Percentiles rank a stretch among this genome's conserved stretches.
These are phyloP conservation scores for Pammene fasciana DNA, from an alignment of 2,888 invertebrate species.

Conservation along the genomic window DNA sequence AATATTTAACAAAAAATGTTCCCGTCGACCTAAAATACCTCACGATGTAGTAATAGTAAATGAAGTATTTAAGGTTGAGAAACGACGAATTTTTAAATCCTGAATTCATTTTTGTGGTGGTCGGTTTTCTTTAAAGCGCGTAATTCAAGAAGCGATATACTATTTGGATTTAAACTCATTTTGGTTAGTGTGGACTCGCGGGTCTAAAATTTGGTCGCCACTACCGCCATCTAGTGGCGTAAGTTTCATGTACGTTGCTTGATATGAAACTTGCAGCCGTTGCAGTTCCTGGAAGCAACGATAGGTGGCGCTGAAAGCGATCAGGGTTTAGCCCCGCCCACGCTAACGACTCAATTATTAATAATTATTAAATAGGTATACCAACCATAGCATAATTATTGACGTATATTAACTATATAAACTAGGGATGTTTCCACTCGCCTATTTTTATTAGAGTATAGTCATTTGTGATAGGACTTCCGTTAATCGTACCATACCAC, in stretches of 20 bases:
- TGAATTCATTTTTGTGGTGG: constrained; percentile 21
- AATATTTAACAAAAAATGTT: constrained; percentile 29
- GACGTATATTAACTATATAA: constrained; percentile 39
- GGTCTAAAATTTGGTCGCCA: constrained; percentile 14
- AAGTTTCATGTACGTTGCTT: constrained; percentile 24
- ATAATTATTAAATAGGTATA: constrained; percentile 39
- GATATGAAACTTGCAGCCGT: constrained; percentile 22
- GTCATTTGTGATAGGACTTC: constrained; percentile 41
- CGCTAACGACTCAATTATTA: constrained; percentile 41
- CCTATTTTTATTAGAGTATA: constrained; percentile 42
- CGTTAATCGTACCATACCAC: constrained; percentile 38
- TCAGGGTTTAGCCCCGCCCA: constrained; percentile 17
- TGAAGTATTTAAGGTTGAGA: constrained; percentile 27
- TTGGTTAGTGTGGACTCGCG: constrained; percentile 27
- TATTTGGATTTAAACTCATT: constrained; percentile 13
- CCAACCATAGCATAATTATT: constrained; percentile 38
- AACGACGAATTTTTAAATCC: constrained; percentile 1
- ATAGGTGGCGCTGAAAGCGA: constrained; percentile 31
- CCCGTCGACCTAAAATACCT: constrained; percentile 26
- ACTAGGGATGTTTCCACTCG: constrained; percentile 42
- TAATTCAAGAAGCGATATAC: constrained; percentile 29
- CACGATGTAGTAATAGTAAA: constrained; percentile 20
- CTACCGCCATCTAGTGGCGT: constrained; percentile 30
- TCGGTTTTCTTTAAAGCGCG: constrained; percentile 16
- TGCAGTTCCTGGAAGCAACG: constrained; percentile 15